Percentiles rank a stretch among this genome's conserved stretches.
These are phyloP conservation scores for Odiellus spinosus DNA, from an alignment of 2,888 invertebrate genomes.

Conservation along the genomic window DNA sequence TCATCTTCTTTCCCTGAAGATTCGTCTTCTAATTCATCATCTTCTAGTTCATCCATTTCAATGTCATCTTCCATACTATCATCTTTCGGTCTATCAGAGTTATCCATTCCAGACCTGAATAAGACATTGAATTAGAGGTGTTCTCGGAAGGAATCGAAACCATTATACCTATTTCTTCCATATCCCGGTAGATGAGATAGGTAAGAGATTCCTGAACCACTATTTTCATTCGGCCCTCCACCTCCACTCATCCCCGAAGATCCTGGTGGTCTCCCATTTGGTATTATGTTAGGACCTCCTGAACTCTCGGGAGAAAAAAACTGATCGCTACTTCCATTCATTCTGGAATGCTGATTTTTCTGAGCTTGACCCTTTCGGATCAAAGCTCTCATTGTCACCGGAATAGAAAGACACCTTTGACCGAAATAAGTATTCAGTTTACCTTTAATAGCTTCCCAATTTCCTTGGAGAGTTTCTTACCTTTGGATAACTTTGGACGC, in stretches of 20 bases:
- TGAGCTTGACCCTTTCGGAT: conserved; percentile 39
- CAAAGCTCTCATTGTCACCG: conserved; percentile 69
- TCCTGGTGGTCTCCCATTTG: conserved; percentile 1
- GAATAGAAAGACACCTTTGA: conserved; percentile 70
- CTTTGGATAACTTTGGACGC: conserved; percentile 53
- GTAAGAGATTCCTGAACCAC: conserved; percentile 11
- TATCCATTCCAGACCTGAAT: too few species aligned
- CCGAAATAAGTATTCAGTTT: too few species aligned
- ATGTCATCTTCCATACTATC: too few species aligned
- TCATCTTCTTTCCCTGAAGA: too few species aligned
- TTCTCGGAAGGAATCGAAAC: conserved; percentile 11
- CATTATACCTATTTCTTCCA: conserved; percentile 14
- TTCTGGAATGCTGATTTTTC: conserved; percentile 8
- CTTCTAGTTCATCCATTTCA: too few species aligned
- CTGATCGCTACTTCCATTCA: conserved; percentile 15
- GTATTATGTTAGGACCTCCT: not conserved
- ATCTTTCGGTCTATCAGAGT: too few species aligned
- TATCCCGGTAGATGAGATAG: conserved; percentile 15
- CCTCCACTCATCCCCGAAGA: not conserved
- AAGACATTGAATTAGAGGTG: too few species aligned
- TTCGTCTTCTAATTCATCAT: too few species aligned
- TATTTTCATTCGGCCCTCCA: conserved; percentile 1
- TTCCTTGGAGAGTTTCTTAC: conserved; percentile 23
- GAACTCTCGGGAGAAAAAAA: conserved; percentile 11
- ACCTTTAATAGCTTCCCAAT: not conserved